Percentiles rank a stretch among this genome's conserved stretches.
phyloP scores from a whole-genome alignment of 2,113 vertebrate genomes.

The Lophius piscatorius region DNA sequence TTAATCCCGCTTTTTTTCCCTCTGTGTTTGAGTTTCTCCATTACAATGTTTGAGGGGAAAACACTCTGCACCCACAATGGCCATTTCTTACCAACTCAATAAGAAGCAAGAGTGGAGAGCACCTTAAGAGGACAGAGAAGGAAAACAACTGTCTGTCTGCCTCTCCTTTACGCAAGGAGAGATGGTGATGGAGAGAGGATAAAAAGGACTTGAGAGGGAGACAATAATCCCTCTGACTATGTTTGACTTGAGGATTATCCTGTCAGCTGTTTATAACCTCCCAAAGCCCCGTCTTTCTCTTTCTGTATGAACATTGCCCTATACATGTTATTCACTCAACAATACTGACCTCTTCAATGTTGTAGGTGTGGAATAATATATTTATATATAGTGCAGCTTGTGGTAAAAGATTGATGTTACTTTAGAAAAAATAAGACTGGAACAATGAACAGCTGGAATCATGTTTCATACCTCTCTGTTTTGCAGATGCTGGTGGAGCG shows the following conservation, averaged over 20 bases:
- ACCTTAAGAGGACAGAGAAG: slow-evolving; percentile 9
- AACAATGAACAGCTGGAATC: not conserved
- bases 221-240: slow-evolving; percentile 44
- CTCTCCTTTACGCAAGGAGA: slow-evolving; percentile 14
- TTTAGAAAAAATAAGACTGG: not conserved
- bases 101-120: slow-evolving; percentile 29
- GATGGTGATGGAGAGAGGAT: slow-evolving; percentile 27
- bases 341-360: not conserved
- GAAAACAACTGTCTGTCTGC: slow-evolving; percentile 30
- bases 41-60: slow-evolving; percentile 59
- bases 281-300: slow-evolving; percentile 47
- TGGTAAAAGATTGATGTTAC: not conserved
- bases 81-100: slow-evolving; percentile 53
- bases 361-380: not conserved
- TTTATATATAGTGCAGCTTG: not conserved
- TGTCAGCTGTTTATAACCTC: slow-evolving; percentile 56
- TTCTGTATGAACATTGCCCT: slow-evolving; percentile 23
- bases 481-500: slow-evolving; percentile 80
- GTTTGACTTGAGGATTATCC: slow-evolving; percentile 69
- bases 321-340: not conserved
- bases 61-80: slow-evolving; percentile 53
- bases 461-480: slow-evolving; percentile 85
- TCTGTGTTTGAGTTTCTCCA: slow-evolving; percentile 75
- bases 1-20: slow-evolving; percentile 64
- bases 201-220: slow-evolving; percentile 34